Percentiles rank a stretch among this genome's conserved stretches.
Evolutionary conservation across 2,113 vertebrate species (phyloP).

Genomic region (Pangasianodon gigas): DNA sequence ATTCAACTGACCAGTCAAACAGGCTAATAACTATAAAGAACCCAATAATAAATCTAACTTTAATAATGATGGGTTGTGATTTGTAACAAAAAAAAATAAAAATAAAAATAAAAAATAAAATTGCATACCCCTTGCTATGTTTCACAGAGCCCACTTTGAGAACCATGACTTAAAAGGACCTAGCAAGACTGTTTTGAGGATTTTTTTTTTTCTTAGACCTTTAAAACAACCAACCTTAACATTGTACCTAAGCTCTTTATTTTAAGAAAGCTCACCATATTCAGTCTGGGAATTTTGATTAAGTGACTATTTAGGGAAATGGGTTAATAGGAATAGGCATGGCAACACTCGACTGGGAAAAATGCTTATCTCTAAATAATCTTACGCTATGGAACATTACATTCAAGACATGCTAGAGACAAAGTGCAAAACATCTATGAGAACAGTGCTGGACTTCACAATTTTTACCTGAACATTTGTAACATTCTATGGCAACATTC

Average conservation of each 20-base stretch:
- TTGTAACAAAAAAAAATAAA: not conserved
- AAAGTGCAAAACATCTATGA: slow-evolving; percentile 49
- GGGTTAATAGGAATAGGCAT: not conserved
- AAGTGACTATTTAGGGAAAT: not conserved
- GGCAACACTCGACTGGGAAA: slow-evolving; percentile 1
- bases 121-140: not conserved
- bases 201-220: not conserved
- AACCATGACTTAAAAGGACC: not conserved
- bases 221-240: not conserved
- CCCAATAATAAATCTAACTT: not conserved
- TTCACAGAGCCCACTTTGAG: not conserved
- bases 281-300: not conserved
- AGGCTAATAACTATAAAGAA: not conserved
- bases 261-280: not conserved
- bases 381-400: slow-evolving; percentile 33
- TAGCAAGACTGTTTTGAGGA: not conserved
- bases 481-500: slow-evolving; percentile 20
- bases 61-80: not conserved
- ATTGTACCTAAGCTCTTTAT: not conserved
- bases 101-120: too few relatives aligned
- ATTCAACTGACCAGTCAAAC: not conserved
- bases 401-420: slow-evolving; percentile 49
- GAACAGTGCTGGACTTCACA: slow-evolving; percentile 31
- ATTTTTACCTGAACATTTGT: slow-evolving; percentile 24
- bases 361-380: not conserved